A percentile compares a stretch with the other conserved stretches of the same genome.
These are phyloP conservation scores for Antheraea assamensis DNA, from an alignment of 2,888 invertebrate genomes.

Conservation along the genomic window DNA sequence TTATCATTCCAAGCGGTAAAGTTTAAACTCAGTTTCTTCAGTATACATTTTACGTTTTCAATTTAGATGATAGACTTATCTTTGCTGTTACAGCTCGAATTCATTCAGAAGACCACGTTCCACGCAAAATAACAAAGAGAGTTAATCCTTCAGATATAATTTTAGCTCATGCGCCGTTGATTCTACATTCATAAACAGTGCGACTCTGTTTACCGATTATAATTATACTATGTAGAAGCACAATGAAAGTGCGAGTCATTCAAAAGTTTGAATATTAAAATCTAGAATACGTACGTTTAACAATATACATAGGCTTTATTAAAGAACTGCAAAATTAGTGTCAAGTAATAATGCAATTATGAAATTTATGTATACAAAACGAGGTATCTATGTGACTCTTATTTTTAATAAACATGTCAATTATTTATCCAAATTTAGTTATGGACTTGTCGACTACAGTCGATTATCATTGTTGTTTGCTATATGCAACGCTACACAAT, in stretches of 20 bases:
- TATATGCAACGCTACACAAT: background rate
- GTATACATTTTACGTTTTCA: background rate
- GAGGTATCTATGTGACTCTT: background rate
- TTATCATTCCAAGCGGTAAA: background rate
- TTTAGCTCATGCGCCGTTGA: conserved; percentile 9
- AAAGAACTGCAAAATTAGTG: background rate
- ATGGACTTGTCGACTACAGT: background rate
- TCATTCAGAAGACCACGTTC: conserved; percentile 12
- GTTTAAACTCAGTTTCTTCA: background rate
- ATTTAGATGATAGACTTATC: background rate
- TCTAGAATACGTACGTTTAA: conserved; percentile 3
- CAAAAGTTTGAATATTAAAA: conserved; percentile 2
- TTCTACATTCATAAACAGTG: conserved; percentile 6
- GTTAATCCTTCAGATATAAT: conserved; percentile 7
- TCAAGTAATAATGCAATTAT: background rate
- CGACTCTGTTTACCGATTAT: background rate
- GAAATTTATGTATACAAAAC: background rate
- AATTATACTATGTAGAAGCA: background rate
- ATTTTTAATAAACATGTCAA: background rate
- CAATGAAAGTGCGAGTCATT: conserved; percentile 3
- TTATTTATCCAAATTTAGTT: background rate
- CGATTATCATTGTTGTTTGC: background rate
- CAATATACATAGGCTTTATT: background rate
- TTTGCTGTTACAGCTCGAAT: background rate
- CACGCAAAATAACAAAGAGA: conserved; percentile 9